phyloP scores from a whole-genome alignment of 2,797 vertebrate genomes.

The Acipenser transmontanus region DNA sequence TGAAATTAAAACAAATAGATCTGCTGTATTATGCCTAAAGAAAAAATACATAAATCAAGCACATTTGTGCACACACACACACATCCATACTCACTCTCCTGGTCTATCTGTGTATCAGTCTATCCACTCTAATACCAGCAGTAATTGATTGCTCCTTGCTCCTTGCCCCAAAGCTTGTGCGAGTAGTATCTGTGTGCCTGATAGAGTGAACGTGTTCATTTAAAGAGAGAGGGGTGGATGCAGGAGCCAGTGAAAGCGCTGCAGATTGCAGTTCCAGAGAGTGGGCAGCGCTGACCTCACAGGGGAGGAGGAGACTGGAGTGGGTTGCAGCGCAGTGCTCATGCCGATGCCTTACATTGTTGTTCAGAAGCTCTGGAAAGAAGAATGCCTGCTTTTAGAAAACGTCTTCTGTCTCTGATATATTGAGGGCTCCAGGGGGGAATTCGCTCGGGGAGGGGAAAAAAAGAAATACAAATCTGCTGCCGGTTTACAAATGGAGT shows the following conservation, averaged over 20 bases:
- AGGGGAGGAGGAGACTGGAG: constrained; percentile 80
- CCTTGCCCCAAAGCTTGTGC: no score
- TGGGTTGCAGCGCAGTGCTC: constrained; percentile 80
- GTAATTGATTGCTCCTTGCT: constrained; percentile 56
- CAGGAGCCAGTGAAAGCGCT: constrained; percentile 73
- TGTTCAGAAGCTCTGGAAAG: constrained; percentile 90
- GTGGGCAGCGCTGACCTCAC: constrained; percentile 84
- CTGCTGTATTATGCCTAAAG: no score
- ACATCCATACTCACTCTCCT: constrained; percentile 15
- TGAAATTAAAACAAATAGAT: no score
- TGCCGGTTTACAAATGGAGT: constrained; percentile 95
- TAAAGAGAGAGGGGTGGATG: constrained; percentile 62
- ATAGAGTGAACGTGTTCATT: constrained; percentile 42
- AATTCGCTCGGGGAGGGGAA: constrained; percentile 37
- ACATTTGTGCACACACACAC: no score
- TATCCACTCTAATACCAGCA: constrained; percentile 53
- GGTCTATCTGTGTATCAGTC: constrained; percentile 59
- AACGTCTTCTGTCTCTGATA: constrained; percentile 78
- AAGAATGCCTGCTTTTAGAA: constrained; percentile 91
- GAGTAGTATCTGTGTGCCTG: constrained; percentile 21
- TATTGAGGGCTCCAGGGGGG: constrained; percentile 72
- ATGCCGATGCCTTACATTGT: constrained; percentile 86
- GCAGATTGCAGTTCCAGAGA: constrained; percentile 74
- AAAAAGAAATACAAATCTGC: constrained; percentile 35
- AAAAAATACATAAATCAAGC: no score